Evolutionary conservation across 2,888 invertebrate species (phyloP), one percentile per base, ranked within the genome.

Genomic region (Torymus tubicola): DNA sequence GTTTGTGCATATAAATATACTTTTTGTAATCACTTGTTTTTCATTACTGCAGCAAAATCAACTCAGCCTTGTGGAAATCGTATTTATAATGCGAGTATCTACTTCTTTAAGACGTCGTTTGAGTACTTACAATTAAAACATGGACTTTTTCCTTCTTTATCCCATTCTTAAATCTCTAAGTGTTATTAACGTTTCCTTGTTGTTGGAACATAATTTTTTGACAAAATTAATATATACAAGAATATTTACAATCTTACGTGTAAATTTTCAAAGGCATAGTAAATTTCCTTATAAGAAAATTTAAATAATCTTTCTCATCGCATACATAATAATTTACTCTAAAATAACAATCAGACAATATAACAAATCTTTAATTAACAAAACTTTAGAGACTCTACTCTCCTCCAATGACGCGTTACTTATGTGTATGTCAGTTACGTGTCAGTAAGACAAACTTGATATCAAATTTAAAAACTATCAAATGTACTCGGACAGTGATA

Each of bases 361-460:
- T 64, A 84, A 87, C 84, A 86, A 89, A 87, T 88, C 88, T 89
- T 87, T 88, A 88, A 89, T 88, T 85, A 87, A 87, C 84, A 85
- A 83, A 84, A 88, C 83, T 85, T 85, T 85, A 84, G 83, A 81
- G 80, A 85, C 85, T 87, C 71, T 64, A 68, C 68, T 67, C 72
- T 81, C 75, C 68, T 57, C 57, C 65, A 65, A 21, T 42, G 52
- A 60, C 42, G 42, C 71, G 50, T 18, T 53, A 64, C 57, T 70
- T 63, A 4, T 64, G 8, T 24, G 42, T 55, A 58, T 65, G 75
- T 60, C 58, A 75, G 31, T 80, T 58, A 53, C 64, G 70, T 76
- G 76, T 70, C 67, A 55, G 50, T 75, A 42, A 42, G 42, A 42
- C 8, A 24, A 75, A 53, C n/a, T 61, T 61, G 42, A 42, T 42